Base-by-base conservation (phyloP, 2,888 invertebrate species). In the Eupithecia subumbrata region DNA sequence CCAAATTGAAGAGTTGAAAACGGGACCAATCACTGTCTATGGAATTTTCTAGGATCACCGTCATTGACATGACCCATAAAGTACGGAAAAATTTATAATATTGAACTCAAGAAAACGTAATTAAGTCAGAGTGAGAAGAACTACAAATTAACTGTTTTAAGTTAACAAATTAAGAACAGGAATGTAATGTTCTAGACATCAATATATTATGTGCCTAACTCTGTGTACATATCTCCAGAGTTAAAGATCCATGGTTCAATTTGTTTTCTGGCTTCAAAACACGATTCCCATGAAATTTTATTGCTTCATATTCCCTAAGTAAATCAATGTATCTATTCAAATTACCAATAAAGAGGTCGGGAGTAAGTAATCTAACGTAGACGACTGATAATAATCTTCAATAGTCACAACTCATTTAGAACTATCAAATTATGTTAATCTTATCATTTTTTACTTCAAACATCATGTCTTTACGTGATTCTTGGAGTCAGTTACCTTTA, bases 401-500 rank as follows among this genome's bases (percentile, higher is more conserved):
- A 77, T 76, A 80, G 74, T 74, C 78, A 75, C 79, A 74, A 77
- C 76, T 80, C 77, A 79, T 80, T 78, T 75, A 75, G 76, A 76
- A 75, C 74, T 77, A 77, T 75, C 72, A 73, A 78, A 78, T 81
- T 81, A 81, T 81, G 80, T 77, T 73, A 79, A 81, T 81, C 66
- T 66, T 63, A 74, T 73, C 63, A 80, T 71, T 82, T 81, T 78
- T 72, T 69, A 83, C 81, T 84, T 80, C 80, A 79, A 80, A 79
- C 76, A 77, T 80, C 78, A 82, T 82, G 78, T 83, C 71, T 80
- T 82, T 81, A 67, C 76, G 81, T 81, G 77, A 73, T 75, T 71
- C 72, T 76, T 52, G 18, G 45, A 82, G 78, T 79, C 78, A 83
- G 81, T 82, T 81, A 79, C 75, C 72, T 80, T 81, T 76, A 77